Evolutionary conservation across 53 echinoderm and acorn worm genomes (phyloP).

Genomic region (Temnopleurus reevesii): DNA sequence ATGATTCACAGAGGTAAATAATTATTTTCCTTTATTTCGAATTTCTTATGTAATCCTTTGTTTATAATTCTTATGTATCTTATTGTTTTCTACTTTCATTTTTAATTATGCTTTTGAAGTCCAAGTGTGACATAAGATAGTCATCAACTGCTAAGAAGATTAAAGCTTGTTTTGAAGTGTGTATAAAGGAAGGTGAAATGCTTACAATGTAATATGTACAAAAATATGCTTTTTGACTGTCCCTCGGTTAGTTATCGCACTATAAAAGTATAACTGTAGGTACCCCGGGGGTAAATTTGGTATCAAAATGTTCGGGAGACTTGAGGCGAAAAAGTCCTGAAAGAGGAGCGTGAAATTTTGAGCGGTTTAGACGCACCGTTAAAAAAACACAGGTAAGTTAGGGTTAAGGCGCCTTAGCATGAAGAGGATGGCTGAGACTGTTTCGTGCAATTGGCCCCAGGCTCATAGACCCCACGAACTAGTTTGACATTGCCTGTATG

Average conservation of each 20-base stretch:
- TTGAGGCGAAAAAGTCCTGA: conserved; percentile 5
- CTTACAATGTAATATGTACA: too few species aligned
- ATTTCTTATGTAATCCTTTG: conserved; percentile 18
- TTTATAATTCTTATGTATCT: neutral
- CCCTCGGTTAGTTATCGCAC: neutral
- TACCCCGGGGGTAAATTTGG: conserved; percentile 8
- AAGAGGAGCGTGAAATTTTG: conserved; percentile 25
- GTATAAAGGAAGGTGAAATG: too few species aligned
- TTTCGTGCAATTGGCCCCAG: too few species aligned
- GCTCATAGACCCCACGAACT: too few species aligned
- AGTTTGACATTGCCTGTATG: too few species aligned
- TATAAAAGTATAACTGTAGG: neutral
- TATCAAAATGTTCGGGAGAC: conserved; percentile 2
- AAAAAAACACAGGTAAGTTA: neutral
- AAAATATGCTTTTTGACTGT: neutral
- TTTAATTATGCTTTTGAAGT: neutral
- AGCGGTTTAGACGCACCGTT: neutral
- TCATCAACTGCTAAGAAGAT: neutral
- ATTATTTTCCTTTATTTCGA: neutral
- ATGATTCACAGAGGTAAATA: neutral
- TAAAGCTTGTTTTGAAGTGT: too few species aligned
- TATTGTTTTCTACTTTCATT: neutral
- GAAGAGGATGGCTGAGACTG: too few species aligned
- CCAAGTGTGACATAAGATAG: neutral
- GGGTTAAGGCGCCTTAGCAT: too few species aligned